Conservation (phyloP, 2,797 vertebrate species). For the Semotilus atromaculatus region DNA sequence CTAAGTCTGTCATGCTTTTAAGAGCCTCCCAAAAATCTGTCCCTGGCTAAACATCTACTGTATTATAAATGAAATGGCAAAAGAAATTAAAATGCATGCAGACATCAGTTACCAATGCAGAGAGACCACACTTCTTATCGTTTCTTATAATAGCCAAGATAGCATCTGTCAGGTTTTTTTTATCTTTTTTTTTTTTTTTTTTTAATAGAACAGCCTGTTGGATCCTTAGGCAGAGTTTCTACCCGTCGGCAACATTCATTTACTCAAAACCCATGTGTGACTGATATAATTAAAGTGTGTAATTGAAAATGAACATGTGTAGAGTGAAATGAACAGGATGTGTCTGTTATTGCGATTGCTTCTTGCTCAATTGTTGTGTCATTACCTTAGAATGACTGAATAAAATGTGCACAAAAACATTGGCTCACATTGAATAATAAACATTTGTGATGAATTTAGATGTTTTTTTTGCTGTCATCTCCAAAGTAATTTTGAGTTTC, state of each 20-base stretch:
- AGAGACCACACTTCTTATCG: neutral
- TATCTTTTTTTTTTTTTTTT: neutral
- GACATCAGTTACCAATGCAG: neutral
- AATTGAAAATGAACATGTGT: slow-evolving; percentile 11
- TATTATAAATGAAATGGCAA: neutral
- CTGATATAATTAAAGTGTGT: slow-evolving; percentile 26
- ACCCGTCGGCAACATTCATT: neutral
- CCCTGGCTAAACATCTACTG: neutral
- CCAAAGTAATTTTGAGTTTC: slow-evolving; percentile 14
- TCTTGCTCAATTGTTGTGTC: neutral
- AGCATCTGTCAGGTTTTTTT: neutral
- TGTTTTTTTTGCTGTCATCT: slow-evolving; percentile 12
- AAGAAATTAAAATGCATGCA: neutral
- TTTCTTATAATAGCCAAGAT: neutral
- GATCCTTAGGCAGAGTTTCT: slow-evolving; percentile 3
- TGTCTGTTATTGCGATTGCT: slow-evolving; percentile 13
- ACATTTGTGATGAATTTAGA: slow-evolving; percentile 34
- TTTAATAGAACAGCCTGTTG: neutral
- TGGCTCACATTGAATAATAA: slow-evolving; percentile 36
- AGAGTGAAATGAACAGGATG: slow-evolving; percentile 10
- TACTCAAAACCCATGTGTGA: neutral
- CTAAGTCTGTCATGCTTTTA: neutral
- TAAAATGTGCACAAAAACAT: neutral
- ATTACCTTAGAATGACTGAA: neutral
- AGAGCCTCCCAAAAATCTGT: neutral